Conservation (phyloP, 2,113 vertebrate genomes). For the Progne subis region DNA sequence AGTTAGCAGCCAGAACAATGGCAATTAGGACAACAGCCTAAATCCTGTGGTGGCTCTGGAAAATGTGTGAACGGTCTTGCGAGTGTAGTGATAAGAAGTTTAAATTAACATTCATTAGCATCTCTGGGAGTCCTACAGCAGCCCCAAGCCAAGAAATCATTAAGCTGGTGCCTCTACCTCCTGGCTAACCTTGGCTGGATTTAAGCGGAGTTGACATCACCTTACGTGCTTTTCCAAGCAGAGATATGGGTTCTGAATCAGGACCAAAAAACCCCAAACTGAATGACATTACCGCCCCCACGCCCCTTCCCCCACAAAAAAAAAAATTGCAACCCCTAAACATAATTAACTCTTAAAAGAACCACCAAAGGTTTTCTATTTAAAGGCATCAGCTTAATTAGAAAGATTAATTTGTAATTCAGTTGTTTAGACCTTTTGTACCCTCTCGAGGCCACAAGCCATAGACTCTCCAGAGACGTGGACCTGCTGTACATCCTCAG, state of each 20-base stretch:
- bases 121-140: neutral
- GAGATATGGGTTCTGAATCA: neutral
- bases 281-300: accelerated
- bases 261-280: neutral
- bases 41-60: slow-evolving; percentile 31
- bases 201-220: neutral
- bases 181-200: neutral
- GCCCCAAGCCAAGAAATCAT: neutral
- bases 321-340: neutral
- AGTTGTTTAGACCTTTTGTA: neutral
- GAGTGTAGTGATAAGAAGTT: slow-evolving; percentile 47
- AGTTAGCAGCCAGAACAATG: slow-evolving; percentile 38
- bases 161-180: neutral
- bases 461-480: neutral
- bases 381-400: neutral
- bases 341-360: neutral
- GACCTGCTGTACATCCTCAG: neutral
- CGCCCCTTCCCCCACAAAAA: too few species aligned
- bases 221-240: neutral
- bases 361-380: neutral
- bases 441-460: neutral
- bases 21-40: slow-evolving; percentile 55
- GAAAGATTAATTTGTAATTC: neutral
- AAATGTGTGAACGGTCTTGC: slow-evolving; percentile 43
- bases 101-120: slow-evolving; percentile 37